Percentiles rank a stretch among this genome's conserved stretches.
Evolutionary conservation across 2,113 vertebrate species (phyloP).

Genomic region (Epinephelus fuscoguttatus): DNA sequence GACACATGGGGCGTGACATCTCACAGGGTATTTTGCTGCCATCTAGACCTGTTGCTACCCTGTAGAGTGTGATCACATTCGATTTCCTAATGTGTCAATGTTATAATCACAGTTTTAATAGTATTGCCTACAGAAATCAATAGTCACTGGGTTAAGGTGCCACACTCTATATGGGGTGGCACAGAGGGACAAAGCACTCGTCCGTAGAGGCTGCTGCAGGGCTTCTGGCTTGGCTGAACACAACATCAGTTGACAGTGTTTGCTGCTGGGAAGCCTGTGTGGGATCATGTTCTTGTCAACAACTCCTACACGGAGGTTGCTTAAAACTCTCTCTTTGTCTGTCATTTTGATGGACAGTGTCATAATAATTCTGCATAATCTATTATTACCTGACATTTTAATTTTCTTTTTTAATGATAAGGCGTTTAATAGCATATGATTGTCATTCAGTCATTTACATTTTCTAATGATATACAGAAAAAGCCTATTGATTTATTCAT

Average conservation of each 20-base stretch:
- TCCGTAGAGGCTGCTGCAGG: neutral
- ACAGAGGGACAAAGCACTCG: neutral
- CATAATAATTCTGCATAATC: too few species aligned
- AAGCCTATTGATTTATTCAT: too few species aligned
- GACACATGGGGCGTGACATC: too few species aligned
- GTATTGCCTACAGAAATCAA: neutral
- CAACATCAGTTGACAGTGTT: neutral
- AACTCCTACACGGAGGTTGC: neutral
- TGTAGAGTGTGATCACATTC: neutral
- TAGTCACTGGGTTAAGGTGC: neutral
- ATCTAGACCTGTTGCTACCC: neutral
- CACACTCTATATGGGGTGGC: neutral
- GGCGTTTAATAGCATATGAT: too few species aligned
- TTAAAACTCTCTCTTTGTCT: too few species aligned
- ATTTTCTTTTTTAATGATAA: too few species aligned
- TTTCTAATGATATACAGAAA: too few species aligned
- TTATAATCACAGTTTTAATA: constrained; percentile 20
- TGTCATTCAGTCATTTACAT: too few species aligned
- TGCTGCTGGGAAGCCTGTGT: constrained; percentile 22
- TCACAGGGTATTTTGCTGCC: too few species aligned
- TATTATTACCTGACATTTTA: too few species aligned
- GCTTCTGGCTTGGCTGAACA: constrained; percentile 21
- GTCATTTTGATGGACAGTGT: too few species aligned
- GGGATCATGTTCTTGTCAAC: neutral
- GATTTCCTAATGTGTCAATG: neutral